These are phyloP conservation scores for Brotula barbata DNA, from an alignment of 2,797 vertebrate genomes.

Conservation along the genomic window DNA sequence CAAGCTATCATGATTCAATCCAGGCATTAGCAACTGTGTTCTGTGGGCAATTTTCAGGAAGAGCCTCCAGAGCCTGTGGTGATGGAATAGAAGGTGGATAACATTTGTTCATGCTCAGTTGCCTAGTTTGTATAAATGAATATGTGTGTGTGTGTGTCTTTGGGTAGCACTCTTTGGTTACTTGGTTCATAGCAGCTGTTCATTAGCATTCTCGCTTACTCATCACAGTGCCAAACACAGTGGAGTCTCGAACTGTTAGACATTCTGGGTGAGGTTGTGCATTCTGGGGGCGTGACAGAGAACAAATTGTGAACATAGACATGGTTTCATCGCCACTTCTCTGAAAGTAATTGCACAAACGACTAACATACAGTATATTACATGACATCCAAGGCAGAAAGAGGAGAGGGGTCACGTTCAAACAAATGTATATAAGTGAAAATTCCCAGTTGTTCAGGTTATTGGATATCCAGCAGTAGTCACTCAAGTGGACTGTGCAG, in stretches of 20 bases:
- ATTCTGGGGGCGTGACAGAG: constrained; percentile 16
- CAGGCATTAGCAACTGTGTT: constrained; percentile 1
- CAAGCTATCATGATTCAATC: background rate
- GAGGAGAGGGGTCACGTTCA: too few species aligned
- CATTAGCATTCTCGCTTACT: constrained; percentile 46
- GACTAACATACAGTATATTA: too few species aligned
- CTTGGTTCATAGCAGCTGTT: constrained; percentile 61
- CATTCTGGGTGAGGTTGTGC: constrained; percentile 37
- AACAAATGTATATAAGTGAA: too few species aligned
- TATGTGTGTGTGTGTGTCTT: constrained; percentile 14
- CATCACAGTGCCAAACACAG: constrained; percentile 45
- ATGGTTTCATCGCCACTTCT: constrained; percentile 14
- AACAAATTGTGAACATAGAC: constrained; percentile 31
- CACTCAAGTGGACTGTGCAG: too few species aligned
- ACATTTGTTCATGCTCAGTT: constrained; percentile 10
- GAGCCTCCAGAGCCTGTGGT: constrained; percentile 1
- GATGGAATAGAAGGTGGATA: constrained; percentile 10
- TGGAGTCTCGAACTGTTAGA: constrained; percentile 44
- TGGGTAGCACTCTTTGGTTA: constrained; percentile 46
- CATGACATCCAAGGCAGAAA: too few species aligned
- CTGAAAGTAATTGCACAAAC: constrained; percentile 9
- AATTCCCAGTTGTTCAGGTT: too few species aligned
- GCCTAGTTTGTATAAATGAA: constrained; percentile 15
- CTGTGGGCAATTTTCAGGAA: constrained; percentile 12
- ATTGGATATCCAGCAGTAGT: too few species aligned